phyloP scores from a whole-genome alignment of 2,797 vertebrate species.

The Tenualosa thibaudeaui region DNA sequence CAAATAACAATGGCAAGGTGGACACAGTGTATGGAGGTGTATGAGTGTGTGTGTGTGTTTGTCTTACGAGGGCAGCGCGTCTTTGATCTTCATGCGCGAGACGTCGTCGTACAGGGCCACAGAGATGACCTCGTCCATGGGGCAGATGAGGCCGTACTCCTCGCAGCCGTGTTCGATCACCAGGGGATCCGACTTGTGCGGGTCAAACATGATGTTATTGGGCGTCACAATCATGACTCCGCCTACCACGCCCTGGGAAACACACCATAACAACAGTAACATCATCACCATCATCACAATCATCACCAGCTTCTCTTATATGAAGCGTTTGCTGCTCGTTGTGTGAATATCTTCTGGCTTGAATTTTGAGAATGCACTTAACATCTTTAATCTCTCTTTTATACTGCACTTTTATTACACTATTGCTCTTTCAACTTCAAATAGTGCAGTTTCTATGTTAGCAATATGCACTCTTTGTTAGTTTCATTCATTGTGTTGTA shows the following conservation, averaged over 20 bases:
- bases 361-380: too few relatives aligned
- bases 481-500: too few relatives aligned
- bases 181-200: conserved; percentile 96
- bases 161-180: conserved; percentile 98
- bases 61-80: conserved; percentile 93
- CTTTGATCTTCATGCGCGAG: conserved; percentile 98
- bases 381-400: too few relatives aligned
- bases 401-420: too few relatives aligned
- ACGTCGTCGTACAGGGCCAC: conserved; percentile 95
- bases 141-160: conserved; percentile 97
- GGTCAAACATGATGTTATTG: conserved; percentile 99
- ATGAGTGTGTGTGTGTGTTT: not conserved
- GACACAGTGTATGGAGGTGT: not conserved
- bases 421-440: too few relatives aligned
- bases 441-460: too few relatives aligned
- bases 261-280: conserved; percentile 36
- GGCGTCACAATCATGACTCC: conserved; percentile 99
- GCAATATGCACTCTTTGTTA: too few relatives aligned
- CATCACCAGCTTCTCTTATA: too few relatives aligned
- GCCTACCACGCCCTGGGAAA: conserved; percentile 89
- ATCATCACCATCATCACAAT: too few relatives aligned
- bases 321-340: too few relatives aligned
- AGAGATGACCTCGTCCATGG: conserved; percentile 97
- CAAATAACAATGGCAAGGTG: too few relatives aligned
- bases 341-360: not conserved